These are phyloP conservation scores for Orestias chungarensis DNA, from an alignment of 2,797 vertebrate genomes.

Conservation along the genomic window DNA sequence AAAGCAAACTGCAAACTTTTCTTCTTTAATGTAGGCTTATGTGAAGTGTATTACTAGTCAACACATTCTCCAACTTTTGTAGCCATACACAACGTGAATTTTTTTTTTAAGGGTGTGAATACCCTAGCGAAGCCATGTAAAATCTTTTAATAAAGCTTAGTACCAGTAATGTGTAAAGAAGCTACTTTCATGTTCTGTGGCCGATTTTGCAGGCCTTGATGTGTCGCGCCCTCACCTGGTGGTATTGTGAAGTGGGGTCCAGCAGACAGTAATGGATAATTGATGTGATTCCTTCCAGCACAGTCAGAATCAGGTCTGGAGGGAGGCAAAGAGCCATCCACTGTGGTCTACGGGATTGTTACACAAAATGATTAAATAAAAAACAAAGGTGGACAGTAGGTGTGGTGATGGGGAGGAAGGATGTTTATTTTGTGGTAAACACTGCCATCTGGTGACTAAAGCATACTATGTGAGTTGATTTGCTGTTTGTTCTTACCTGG, in stretches of 20 bases:
- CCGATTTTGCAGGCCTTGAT: not conserved
- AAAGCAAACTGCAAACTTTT: too few species aligned
- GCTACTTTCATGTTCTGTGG: not conserved
- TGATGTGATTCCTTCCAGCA: conserved; percentile 94
- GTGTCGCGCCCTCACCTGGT: conserved; percentile 86
- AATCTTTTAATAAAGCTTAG: not conserved
- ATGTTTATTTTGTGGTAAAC: conserved; percentile 13
- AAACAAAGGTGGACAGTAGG: not conserved
- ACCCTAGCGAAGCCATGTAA: not conserved
- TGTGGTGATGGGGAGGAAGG: not conserved
- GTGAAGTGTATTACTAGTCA: too few species aligned
- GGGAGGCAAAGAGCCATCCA: conserved; percentile 97
- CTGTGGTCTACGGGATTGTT: conserved; percentile 82
- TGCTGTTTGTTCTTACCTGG: conserved; percentile 79
- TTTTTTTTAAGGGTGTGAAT: not conserved
- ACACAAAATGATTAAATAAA: not conserved
- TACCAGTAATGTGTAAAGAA: not conserved
- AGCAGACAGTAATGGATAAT: conserved; percentile 98
- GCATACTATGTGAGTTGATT: not conserved
- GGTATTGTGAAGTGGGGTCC: conserved; percentile 95
- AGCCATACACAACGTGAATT: too few species aligned
- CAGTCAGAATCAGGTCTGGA: conserved; percentile 94
- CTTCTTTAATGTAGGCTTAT: too few species aligned
- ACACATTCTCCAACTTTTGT: too few species aligned
- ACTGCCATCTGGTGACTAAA: conserved; percentile 62